Evolutionary conservation across 2,113 vertebrate genomes (phyloP).

Genomic region (Poecile atricapillus): DNA sequence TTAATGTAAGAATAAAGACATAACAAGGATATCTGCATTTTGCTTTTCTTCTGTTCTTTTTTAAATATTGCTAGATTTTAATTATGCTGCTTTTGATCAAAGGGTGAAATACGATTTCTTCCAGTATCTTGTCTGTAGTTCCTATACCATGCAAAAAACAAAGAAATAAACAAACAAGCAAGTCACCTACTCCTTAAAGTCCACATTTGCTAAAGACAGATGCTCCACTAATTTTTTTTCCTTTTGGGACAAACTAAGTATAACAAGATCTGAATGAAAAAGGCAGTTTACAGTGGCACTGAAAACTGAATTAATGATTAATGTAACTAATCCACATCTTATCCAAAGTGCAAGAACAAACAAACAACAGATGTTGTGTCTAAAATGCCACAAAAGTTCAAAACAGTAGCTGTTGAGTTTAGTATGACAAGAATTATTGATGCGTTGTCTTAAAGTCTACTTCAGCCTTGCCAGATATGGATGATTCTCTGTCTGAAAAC

Average conservation of each 20-base stretch:
- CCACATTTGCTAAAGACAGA: not conserved
- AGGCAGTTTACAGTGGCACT: not conserved
- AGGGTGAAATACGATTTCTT: not conserved
- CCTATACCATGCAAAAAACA: not conserved
- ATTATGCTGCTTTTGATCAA: not conserved
- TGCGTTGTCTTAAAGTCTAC: not conserved
- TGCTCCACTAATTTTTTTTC: not conserved
- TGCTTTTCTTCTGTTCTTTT: not conserved
- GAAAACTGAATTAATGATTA: not conserved
- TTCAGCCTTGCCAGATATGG: not conserved
- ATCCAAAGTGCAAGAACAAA: not conserved
- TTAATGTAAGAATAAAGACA: not conserved
- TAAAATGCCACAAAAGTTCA: not conserved
- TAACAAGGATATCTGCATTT: not conserved
- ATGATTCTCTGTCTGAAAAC: not conserved
- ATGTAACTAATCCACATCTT: not conserved
- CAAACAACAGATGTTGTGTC: accelerated
- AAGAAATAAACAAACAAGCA: not conserved
- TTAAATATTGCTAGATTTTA: not conserved
- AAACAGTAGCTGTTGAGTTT: not conserved
- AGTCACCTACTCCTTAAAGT: not conserved
- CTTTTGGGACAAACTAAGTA: not conserved
- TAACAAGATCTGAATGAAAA: not conserved
- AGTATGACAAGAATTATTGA: not conserved
- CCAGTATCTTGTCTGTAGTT: not conserved